Evolutionary conservation across 2,797 vertebrate species (phyloP).

Genomic region (Gymnoscopelus microlampas): DNA sequence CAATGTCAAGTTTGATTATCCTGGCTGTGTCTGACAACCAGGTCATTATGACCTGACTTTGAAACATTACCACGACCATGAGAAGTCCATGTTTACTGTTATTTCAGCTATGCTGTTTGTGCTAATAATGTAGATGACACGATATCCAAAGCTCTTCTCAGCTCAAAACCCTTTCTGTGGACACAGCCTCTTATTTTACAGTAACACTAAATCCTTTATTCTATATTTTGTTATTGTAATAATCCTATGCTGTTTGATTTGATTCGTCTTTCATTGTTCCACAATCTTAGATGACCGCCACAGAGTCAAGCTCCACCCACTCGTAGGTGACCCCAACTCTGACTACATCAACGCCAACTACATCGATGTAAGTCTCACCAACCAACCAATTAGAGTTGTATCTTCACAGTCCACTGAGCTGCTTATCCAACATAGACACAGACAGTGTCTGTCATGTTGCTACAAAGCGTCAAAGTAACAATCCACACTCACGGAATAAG

Average conservation of each 20-base stretch:
- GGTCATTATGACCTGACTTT: too few relatives aligned
- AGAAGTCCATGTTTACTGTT: too few relatives aligned
- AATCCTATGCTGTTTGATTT: neutral
- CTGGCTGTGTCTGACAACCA: too few relatives aligned
- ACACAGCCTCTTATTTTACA: neutral
- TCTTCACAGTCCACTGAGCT: slow-evolving; percentile 9
- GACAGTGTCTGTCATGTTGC: slow-evolving; percentile 2
- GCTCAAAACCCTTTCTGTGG: too few relatives aligned
- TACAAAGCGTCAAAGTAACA: too few relatives aligned
- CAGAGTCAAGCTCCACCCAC: slow-evolving; percentile 93
- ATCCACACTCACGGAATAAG: neutral
- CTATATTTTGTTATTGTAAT: neutral
- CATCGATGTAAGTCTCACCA: slow-evolving; percentile 90
- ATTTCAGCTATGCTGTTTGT: too few relatives aligned
- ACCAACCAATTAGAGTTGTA: too few relatives aligned
- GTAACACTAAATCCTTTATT: neutral
- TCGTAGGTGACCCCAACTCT: slow-evolving; percentile 92
- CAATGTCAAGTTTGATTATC: too few relatives aligned
- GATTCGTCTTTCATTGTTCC: neutral
- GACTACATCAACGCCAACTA: slow-evolving; percentile 99
- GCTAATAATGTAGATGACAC: too few relatives aligned
- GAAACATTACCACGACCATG: too few relatives aligned
- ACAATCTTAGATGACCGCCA: slow-evolving; percentile 91
- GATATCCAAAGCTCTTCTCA: too few relatives aligned
- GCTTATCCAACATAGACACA: slow-evolving; percentile 36